Evolutionary conservation across 2,797 vertebrate species (phyloP), one percentile per base, ranked within the genome.

Genomic region (Gallirallus australis): DNA sequence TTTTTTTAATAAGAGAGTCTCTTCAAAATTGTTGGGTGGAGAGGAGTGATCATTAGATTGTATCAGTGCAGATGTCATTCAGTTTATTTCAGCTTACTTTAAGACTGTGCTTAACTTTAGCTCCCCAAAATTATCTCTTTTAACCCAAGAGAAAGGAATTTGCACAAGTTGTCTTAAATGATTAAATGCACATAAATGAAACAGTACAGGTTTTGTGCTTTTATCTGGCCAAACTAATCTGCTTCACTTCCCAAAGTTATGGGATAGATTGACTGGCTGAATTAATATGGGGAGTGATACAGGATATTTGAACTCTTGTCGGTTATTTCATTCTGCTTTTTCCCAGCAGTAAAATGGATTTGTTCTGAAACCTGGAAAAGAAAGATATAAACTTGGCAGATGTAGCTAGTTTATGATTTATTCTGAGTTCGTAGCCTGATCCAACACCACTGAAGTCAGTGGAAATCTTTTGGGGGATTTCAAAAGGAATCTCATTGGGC

Each of bases 281-380:
- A 93, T 95, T 93, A 87, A 75, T 89, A 87, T 35, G 40, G 66
- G 61, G 53, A 87, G 57, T 40, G 86, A 92, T 93, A 85, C 64
- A 90, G 89, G 88, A 85, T 95, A 92, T 94, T 95, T 90, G 90
- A 87, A 93, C 86, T 93, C 75, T 15, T 83, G 68, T 87, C 94
- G 90, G 88, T 95, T 93, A 82, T 81, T 94, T 96, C 35, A 68
- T 93, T 92, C 88, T 96, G 68, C 28, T 93, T 96, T 95, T 96
- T 96, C 94, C 93, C 96, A 92, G 90, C 94, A 96, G 91, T 93
- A 94, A 93, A 94, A 96, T 87, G 90, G 73, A 92, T 95, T 94
- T 92, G 75, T 93, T 96, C 93, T 92, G 81, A 96, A 95, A 95
- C 79, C 71, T 75, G 60, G 78, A 95, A 93, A 92, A 95, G 71